Conservation (phyloP, 2,113 vertebrate species). For the Eudorcas thomsonii region DNA sequence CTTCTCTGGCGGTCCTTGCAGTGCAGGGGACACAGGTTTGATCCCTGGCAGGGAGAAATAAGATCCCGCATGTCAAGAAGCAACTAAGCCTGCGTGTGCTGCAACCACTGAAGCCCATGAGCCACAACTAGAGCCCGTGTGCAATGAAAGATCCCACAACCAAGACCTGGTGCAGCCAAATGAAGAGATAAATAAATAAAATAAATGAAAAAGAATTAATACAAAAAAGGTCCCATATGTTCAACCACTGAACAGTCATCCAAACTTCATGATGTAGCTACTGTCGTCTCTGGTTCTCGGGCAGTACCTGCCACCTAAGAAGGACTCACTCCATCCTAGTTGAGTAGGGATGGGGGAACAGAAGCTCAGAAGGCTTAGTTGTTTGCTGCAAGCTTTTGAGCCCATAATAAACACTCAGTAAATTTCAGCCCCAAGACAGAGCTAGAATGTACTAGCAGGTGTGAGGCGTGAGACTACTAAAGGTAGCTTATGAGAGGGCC, state of each 20-base stretch:
- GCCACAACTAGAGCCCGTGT: background rate
- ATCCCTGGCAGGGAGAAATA: background rate
- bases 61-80: background rate
- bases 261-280: accelerated
- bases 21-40: background rate
- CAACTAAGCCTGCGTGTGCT: background rate
- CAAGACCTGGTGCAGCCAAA: background rate
- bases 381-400: background rate
- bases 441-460: background rate
- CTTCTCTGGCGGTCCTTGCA: background rate
- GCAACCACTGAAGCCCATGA: background rate
- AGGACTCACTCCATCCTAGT: background rate
- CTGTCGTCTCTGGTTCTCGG: background rate
- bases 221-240: background rate
- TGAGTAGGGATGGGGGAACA: background rate
- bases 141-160: background rate
- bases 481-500: background rate
- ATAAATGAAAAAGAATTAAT: background rate
- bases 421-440: background rate
- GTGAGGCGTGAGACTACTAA: background rate
- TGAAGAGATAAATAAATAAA: background rate
- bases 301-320: background rate
- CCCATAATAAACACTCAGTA: background rate
- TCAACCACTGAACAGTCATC: background rate
- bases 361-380: background rate